Evolutionary conservation across 2,888 invertebrate species (phyloP).

Genomic region (Cremastobaeus sp.): DNA sequence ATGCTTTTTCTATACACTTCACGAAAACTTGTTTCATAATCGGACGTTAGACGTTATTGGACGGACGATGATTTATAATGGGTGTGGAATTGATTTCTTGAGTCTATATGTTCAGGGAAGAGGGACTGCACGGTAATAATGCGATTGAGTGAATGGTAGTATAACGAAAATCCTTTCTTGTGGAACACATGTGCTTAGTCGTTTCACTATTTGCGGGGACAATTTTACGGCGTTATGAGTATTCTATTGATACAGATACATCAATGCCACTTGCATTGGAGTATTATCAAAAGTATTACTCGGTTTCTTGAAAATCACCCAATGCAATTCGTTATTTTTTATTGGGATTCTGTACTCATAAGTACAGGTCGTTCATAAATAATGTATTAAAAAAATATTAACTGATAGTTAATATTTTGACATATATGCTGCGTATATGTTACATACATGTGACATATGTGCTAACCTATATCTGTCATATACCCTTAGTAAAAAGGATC

Average conservation of each 20-base stretch:
- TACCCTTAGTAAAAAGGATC: no score
- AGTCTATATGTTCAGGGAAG: slow-evolving; percentile 21
- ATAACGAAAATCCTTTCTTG: slow-evolving; percentile 41
- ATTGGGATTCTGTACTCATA: background rate
- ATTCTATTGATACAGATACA: slow-evolving; percentile 12
- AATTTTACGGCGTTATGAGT: slow-evolving; percentile 16
- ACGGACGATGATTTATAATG: no score
- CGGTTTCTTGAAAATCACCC: background rate
- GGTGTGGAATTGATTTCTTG: slow-evolving; percentile 12
- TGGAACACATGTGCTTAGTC: slow-evolving; percentile 28
- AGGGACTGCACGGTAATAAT: slow-evolving; percentile 19
- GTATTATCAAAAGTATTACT: background rate
- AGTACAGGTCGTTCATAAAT: no score
- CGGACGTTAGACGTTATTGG: no score
- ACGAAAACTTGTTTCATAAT: no score
- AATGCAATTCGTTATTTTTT: background rate
- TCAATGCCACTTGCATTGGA: slow-evolving; percentile 8
- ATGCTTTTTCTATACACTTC: no score
- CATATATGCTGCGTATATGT: no score
- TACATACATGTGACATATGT: no score
- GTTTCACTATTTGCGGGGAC: slow-evolving; percentile 16
- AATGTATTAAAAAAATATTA: no score
- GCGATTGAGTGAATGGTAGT: slow-evolving; percentile 31
- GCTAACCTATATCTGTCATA: no score
- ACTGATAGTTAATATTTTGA: no score